Base-by-base conservation (phyloP, 2,797 vertebrate species). In the Oryzias dopingdopingensis region DNA sequence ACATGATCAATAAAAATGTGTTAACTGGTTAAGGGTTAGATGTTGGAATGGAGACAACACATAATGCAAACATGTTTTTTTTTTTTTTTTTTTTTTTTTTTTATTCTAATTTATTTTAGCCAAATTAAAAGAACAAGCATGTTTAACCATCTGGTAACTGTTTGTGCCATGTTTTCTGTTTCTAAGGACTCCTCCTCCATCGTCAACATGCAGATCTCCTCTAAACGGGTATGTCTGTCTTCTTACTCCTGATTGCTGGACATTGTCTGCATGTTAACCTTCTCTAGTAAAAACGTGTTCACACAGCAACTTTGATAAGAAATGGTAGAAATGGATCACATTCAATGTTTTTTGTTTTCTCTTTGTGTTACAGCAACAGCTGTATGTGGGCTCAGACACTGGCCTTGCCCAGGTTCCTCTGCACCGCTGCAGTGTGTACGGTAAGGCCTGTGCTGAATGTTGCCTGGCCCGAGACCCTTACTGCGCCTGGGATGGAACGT, bases 131-230 rank as follows among this genome's bases (percentile, higher is more conserved):
- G 1, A 5, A 18, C 26, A 6, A 37, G 18, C 29, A 16, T 22
- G 12, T 57, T 22, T 20, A 44, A 14, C 14, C 14, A 15, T 26
- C 4, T 49, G 17, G 45, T 49, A 26, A 17, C 45, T 66, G 49
- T 32, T 46, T 46, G 14, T 23, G 54, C 20, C 26, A 26, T 55
- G 14, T 69, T 16, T 26, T 76, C 43, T 81, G 44, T 40, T 68
- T 42, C 46, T 41, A 85, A 99, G 97, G 93, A 98, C 1, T 89
- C 93, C 0, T 92, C 95, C 0, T 87, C 96, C 5, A 88, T 98
- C 79, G 93, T 89, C 71, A 94, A 94, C 86, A 94, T 99, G 92
- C 95, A 99, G 82, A 92, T 99, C 74, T 99, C 97, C 26, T 98
- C 96, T 48, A 99, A 99, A 72, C 88, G 97, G 88, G 97, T 98